phyloP scores from a whole-genome alignment of 2,113 vertebrate genomes.

The Sisor rabdophorus region DNA sequence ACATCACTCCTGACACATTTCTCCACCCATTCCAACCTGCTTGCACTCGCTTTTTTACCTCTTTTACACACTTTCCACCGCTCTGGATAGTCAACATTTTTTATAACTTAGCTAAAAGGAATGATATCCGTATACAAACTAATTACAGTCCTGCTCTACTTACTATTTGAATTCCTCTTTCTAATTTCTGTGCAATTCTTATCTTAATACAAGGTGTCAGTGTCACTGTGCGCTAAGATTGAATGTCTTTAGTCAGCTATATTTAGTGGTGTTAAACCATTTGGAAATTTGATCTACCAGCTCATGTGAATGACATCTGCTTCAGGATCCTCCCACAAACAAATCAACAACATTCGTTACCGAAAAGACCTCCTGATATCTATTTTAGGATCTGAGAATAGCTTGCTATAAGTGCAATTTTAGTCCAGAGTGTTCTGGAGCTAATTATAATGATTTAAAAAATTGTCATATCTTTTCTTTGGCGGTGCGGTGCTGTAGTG shows the following conservation, averaged over 20 bases:
- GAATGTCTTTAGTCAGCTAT: constrained; percentile 35
- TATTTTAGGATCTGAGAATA: background rate
- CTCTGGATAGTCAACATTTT: too few species aligned
- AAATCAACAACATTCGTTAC: background rate
- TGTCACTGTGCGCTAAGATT: constrained; percentile 18
- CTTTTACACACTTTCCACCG: too few species aligned
- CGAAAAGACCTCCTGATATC: background rate
- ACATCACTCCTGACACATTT: too few species aligned
- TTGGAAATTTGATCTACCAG: constrained; percentile 45
- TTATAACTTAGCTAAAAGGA: too few species aligned
- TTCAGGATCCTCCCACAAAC: constrained; percentile 2
- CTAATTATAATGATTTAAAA: too few species aligned
- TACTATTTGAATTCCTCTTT: too few species aligned
- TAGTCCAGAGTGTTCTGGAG: background rate
- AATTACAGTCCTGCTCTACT: too few species aligned
- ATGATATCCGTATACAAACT: too few species aligned
- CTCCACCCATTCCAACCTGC: too few species aligned
- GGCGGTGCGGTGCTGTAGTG: too few species aligned
- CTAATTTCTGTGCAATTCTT: background rate
- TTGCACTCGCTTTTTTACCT: too few species aligned
- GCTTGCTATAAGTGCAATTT: background rate
- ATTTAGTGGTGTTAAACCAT: constrained; percentile 49
- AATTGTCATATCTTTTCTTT: too few species aligned
- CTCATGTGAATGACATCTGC: constrained; percentile 29
- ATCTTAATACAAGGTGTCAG: background rate